Base-by-base conservation (phyloP, 1,140 invertebrate species). In the Bombus pascuorum region DNA sequence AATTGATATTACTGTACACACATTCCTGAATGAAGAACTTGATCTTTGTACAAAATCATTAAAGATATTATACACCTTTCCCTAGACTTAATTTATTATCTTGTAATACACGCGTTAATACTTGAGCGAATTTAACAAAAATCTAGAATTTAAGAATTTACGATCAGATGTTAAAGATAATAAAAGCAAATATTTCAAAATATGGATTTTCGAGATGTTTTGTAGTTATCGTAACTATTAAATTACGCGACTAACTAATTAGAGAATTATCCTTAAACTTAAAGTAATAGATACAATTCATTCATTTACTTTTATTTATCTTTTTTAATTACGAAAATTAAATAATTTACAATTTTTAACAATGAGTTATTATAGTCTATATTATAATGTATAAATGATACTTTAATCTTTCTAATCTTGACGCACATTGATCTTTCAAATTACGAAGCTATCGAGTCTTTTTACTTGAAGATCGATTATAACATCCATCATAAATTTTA, bases 21-120 rank as follows among this genome's bases (percentile, higher is more conserved):
- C 82, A 84, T 84, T 84, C 82, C 82, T 79, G 25, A 32, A 44
- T 8, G 39, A 79, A 72, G 28, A 80, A 80, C 6, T 80, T 80
- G n/a, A 72, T 80, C 32, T 79, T 62, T 84, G 83, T 84, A 84
- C 76, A 79, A 84, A 80, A 53, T 13, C 68, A 85, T 47, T 80
- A 80, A 80, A 59, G 53, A 44, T 72, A 80, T 80, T 73, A 59
- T 28, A 37, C 32, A 37, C 25, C 25, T 53, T 22, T 57, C 4
- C n/a, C 65, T 42, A 22, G 77, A 72, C 12, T 80, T 85, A 62
- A 84, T 72, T 85, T 84, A 84, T 85, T 85, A 39, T 57, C 28
- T 32, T 62, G 15, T 37, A 65, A 82, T 37, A 73, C 39, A 22
- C 74, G 25, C 32, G 32, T 70, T 44, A 57, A 18, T 70, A 77